Base-by-base conservation (phyloP, 1,140 invertebrate species). In the Drosophila pachea region DNA sequence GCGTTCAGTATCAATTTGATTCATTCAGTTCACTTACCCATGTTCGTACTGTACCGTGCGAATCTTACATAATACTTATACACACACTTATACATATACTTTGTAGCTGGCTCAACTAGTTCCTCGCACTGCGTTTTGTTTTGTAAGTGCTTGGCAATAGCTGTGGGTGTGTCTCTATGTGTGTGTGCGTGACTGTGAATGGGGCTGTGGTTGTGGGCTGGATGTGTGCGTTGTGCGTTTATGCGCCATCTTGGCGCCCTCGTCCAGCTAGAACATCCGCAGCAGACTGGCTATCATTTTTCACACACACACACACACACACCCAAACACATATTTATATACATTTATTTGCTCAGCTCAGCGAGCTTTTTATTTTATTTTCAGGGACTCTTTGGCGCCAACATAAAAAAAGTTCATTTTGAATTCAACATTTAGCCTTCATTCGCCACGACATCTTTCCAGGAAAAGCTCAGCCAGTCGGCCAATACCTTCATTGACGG, bases 351-450 rank as follows among this genome's bases (percentile, higher is more conserved):
- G 52, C 55, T 43, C 64, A 71, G 60, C 32, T 47, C 40, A 53
- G 65, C 35, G 49, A 54, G 65, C 22, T 68, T 61, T 86, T 78
- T 55, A 78, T 73, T 71, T 78, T 86, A 82, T 86, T 82, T 86
- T 86, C 61, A 70, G 58, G 82, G 81, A 86, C 81, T 72, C 59
- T 35, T 59, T 73, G 81, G 82, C 81, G 81, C 81, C 81, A 86
- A 77, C 72, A 86, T 86, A 65, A 86, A 22, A 74, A 86, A 86
- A 65, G 74, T 74, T 75, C 65, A 75, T 82, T 86, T 69, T 68
- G 45, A 81, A 78, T 86, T 72, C 40, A 43, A 43, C 14, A 12
- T 14, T 43, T 12, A 14, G 35, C 8, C 4, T 36, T 36, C 6
- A 7, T 14, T 43, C n/a, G 5, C 12, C 56, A 58, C 68, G 73